These are phyloP conservation scores for Cataglyphis livida DNA, from an alignment of 2,888 invertebrate species.

Conservation along the genomic window DNA sequence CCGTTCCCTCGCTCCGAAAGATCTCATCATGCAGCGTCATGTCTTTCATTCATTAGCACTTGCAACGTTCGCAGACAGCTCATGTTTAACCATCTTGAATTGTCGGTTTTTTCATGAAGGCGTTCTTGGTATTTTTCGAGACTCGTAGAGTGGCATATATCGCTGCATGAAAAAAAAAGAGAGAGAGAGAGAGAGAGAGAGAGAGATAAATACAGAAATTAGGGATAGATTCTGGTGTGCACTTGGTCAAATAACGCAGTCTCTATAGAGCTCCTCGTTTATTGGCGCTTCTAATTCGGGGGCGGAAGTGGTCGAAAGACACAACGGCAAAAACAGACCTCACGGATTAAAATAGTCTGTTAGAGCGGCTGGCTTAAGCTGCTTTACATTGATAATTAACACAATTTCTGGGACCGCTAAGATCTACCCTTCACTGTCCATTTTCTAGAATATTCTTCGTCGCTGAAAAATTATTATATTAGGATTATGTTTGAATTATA, in stretches of 20 bases:
- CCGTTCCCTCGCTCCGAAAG: background rate
- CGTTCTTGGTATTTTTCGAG: conserved; percentile 59
- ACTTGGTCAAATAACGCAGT: conserved; percentile 77
- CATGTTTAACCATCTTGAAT: conserved; percentile 43
- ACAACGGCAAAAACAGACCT: conserved; percentile 80
- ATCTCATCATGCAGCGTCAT: conserved; percentile 18
- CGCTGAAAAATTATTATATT: background rate
- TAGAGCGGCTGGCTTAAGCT: conserved; percentile 56
- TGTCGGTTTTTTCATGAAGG: conserved; percentile 54
- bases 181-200: background rate
- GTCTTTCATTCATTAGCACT: conserved; percentile 46
- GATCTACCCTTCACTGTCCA: background rate
- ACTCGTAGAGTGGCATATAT: conserved; percentile 11
- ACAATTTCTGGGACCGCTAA: conserved; percentile 8
- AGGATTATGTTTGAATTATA: background rate
- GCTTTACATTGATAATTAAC: conserved; percentile 77
- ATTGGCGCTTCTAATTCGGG: conserved; percentile 83
- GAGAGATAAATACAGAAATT: background rate
- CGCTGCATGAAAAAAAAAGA: conserved; percentile 27
- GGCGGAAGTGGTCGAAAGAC: conserved; percentile 82
- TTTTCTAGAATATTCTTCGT: background rate
- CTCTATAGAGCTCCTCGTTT: conserved; percentile 75
- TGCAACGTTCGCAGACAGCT: conserved; percentile 34
- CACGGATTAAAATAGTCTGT: conserved; percentile 78
- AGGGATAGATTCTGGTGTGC: conserved; percentile 60